Conservation (phyloP, 2,888 invertebrate species). For the Altica lythri region DNA sequence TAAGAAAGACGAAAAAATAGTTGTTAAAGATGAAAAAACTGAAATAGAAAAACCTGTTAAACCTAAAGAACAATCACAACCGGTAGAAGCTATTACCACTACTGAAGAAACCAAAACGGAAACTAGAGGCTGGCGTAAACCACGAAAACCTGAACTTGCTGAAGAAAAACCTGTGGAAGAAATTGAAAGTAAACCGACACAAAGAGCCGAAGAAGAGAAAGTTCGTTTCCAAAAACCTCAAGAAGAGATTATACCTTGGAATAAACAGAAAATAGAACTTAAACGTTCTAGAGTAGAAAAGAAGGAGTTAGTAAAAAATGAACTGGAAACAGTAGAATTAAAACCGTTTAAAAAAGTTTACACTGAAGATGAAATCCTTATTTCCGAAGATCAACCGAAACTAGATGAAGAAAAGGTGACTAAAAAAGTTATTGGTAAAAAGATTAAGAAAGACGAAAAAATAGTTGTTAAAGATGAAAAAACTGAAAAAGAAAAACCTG, state of each 20-base stretch:
- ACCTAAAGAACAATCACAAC: slow-evolving; percentile 11
- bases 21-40: slow-evolving; percentile 63
- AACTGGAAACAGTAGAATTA: slow-evolving; percentile 49
- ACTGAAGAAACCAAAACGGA: slow-evolving; percentile 1
- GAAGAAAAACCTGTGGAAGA: slow-evolving; percentile 48
- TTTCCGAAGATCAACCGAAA: no score
- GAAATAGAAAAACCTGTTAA: slow-evolving; percentile 52
- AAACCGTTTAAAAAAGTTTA: slow-evolving; percentile 17
- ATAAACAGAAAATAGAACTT: slow-evolving; percentile 64
- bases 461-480: slow-evolving; percentile 4
- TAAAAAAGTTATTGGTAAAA: slow-evolving; percentile 2
- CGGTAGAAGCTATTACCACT: neutral
- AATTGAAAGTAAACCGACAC: slow-evolving; percentile 20
- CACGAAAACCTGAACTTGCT: slow-evolving; percentile 34
- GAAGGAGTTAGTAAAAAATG: slow-evolving; percentile 63
- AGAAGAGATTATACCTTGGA: slow-evolving; percentile 58
- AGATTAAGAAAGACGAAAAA: slow-evolving; percentile 3
- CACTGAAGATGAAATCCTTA: slow-evolving; percentile 9
- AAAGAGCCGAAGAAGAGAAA: slow-evolving; percentile 13
- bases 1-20: slow-evolving; percentile 56
- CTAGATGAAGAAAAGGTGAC: neutral
- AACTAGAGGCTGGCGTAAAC: slow-evolving; percentile 20
- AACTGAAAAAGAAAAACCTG: neutral
- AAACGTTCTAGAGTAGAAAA: slow-evolving; percentile 56
- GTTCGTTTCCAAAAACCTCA: neutral